Evolutionary conservation across 2,113 vertebrate genomes (phyloP), one percentile per base, ranked within the genome.

Genomic region (Lepus timidus): DNA sequence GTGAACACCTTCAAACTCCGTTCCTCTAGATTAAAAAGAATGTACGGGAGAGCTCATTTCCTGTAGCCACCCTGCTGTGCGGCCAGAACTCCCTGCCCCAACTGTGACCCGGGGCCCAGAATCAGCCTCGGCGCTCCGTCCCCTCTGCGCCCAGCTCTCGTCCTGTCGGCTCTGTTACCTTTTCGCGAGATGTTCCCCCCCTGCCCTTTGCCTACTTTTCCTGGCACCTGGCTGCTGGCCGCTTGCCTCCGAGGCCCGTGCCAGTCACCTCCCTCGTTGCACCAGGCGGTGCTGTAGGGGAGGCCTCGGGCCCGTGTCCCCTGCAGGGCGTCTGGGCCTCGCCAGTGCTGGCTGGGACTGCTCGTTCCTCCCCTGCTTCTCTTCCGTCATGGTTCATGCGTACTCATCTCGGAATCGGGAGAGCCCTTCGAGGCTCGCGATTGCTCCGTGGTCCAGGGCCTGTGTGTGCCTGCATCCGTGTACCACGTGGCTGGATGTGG

Each of bases 211-310:
- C 65, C 33, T 39, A 68, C 86, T 55, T 36, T 36, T 36, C 20
- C 23, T 23, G 27, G 11, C 55, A 5, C 1, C 8, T 65, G 2
- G 6, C 23, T 61, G 2, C 17, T 1, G 62, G 14, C 36, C 22
- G 4, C 20, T 39, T 44, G 0, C 13, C 23, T 51, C 31, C 61
- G 29, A 62, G 44, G 31, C 17, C 6, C 23, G 4, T 39, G 61
- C 44, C 29, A 3, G 2, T 44, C 29, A 31, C 23, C 76, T 33
- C 3, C 64, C 16, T 17, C 9, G 1, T 1, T 0, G 3, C 14
- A 39, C 23, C 2, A 3, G 13, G 14, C 14, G 44, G 51, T 68
- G 49, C 4, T 14, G 3, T 19, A 67, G 51, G 74, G 8, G 1
- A n/a, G 52, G 58, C 7, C 7, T 1, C 74, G 16, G 39, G 44